A percentile compares a stretch with the other conserved stretches of the same genome.
These are phyloP conservation scores for Mustela lutreola DNA, from an alignment of 2,113 vertebrate species.

Conservation along the genomic window DNA sequence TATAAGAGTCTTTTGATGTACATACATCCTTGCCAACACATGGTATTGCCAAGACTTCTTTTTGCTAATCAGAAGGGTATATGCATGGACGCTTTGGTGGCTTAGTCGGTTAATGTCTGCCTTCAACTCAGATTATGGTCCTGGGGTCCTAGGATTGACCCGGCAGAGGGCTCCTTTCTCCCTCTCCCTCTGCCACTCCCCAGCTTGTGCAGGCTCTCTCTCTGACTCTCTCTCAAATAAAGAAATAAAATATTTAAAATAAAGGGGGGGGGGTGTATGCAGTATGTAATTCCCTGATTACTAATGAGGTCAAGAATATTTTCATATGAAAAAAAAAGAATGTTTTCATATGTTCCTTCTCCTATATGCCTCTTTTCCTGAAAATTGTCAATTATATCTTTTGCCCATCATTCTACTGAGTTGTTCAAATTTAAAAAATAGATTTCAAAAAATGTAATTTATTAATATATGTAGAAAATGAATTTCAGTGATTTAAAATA, in stretches of 20 bases:
- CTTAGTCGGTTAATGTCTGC: background rate
- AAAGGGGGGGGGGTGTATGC: background rate
- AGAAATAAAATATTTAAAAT: background rate
- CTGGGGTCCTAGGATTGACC: background rate
- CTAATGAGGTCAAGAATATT: background rate
- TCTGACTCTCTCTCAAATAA: background rate
- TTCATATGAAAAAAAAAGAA: background rate
- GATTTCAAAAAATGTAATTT: slow-evolving; percentile 7
- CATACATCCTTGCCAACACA: background rate
- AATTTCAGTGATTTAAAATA: slow-evolving; percentile 45
- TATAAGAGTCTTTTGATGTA: background rate
- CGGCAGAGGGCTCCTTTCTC: background rate
- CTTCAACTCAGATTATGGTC: background rate
- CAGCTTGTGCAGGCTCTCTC: background rate
- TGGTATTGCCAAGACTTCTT: background rate
- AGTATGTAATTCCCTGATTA: background rate
- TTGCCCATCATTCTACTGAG: background rate
- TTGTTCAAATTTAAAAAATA: background rate
- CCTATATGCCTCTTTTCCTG: background rate
- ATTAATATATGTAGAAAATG: slow-evolving; percentile 12
- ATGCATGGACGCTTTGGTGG: background rate
- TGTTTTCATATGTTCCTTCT: background rate
- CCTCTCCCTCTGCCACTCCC: background rate
- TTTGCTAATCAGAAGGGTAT: background rate
- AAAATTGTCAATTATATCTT: background rate